Conservation (phyloP, 2,888 invertebrate species). For the Erynnis tages region DNA sequence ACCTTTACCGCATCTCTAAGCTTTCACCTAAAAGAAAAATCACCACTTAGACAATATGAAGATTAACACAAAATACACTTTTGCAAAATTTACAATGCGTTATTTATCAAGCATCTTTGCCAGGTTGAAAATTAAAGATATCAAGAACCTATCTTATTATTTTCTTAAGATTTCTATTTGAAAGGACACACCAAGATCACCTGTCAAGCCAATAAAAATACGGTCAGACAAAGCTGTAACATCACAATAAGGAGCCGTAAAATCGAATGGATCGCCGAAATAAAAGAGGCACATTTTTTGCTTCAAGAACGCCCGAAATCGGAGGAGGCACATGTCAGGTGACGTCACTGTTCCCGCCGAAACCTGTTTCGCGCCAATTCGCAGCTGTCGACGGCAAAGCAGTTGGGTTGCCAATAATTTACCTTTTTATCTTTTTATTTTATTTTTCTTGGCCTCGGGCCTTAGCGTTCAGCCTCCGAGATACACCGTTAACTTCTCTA, state of each 20-base stretch:
- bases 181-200: constrained; percentile 34
- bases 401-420: constrained; percentile 58
- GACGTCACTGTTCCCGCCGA: constrained; percentile 69
- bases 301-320: constrained; percentile 47
- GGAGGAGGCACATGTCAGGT: constrained; percentile 66
- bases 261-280: constrained; percentile 52
- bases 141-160: too few relatives aligned
- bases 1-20: too few relatives aligned
- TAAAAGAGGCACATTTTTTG: constrained; percentile 62
- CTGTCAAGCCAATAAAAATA: constrained; percentile 37
- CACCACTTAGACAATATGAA: too few relatives aligned
- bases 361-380: constrained; percentile 78
- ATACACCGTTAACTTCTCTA: constrained; percentile 68
- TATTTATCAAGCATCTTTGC: too few relatives aligned
- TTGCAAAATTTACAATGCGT: too few relatives aligned
- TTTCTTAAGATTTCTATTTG: constrained; percentile 5
- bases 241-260: constrained; percentile 55
- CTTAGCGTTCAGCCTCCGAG: constrained; percentile 55
- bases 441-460: constrained; percentile 52
- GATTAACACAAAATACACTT: too few relatives aligned
- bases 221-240: constrained; percentile 33
- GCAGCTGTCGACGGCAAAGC: constrained; percentile 74
- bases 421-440: constrained; percentile 48
- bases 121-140: too few relatives aligned
- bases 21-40: too few relatives aligned